Evolutionary conservation across 2,113 vertebrate genomes (phyloP).

Genomic region (Muntiacus muntjak): DNA sequence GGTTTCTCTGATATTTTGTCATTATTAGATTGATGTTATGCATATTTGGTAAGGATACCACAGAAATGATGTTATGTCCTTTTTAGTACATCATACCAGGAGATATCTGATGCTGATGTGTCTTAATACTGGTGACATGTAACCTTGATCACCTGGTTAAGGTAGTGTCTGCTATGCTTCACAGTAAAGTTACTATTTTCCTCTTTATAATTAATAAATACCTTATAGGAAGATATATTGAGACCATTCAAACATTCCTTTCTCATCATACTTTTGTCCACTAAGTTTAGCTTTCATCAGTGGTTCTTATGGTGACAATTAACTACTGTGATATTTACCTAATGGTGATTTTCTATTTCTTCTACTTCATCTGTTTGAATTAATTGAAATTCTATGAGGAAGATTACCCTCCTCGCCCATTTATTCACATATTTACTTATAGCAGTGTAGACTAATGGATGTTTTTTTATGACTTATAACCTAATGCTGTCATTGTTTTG

Average conservation of each 20-base stretch:
- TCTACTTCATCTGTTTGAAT: background rate
- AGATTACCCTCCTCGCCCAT: background rate
- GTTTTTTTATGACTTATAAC: background rate
- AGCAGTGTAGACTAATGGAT: background rate
- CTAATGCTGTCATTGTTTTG: background rate
- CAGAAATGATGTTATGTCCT: background rate
- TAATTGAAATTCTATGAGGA: constrained; percentile 3
- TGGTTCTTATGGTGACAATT: background rate
- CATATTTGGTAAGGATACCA: background rate
- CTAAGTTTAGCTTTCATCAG: background rate
- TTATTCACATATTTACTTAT: background rate
- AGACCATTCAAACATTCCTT: background rate
- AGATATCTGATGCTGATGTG: background rate
- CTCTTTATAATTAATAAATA: background rate
- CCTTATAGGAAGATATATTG: background rate
- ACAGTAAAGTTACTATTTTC: background rate
- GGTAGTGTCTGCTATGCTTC: background rate
- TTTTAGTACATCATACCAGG: background rate
- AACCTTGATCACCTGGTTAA: background rate
- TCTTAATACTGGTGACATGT: constrained; percentile 9
- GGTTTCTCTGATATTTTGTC: background rate
- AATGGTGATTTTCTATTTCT: background rate
- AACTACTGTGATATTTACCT: background rate
- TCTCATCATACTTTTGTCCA: background rate
- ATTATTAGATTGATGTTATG: background rate